Evolutionary conservation across 2,888 invertebrate species (phyloP).

Genomic region (Apamea sordens): DNA sequence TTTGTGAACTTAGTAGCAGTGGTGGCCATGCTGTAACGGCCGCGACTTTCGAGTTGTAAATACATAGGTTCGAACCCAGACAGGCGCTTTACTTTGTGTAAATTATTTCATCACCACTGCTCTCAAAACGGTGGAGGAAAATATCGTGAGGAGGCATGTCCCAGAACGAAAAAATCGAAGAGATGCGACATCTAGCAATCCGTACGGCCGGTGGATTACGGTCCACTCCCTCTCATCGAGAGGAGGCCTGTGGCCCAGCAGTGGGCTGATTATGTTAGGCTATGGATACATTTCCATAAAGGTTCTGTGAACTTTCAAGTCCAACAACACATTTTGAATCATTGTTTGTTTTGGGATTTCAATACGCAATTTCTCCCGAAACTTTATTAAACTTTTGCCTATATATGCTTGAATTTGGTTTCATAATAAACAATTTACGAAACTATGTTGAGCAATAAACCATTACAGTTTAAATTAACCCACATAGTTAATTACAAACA

Average conservation of each 20-base stretch:
- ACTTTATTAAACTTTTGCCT: neutral
- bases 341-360: conserved; percentile 10
- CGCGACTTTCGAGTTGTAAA: neutral
- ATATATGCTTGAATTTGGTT: conserved; percentile 2
- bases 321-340: neutral
- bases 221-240: neutral
- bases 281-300: conserved; percentile 7
- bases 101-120: neutral
- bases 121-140: neutral
- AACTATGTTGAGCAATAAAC: conserved; percentile 50
- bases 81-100: neutral
- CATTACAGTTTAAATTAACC: conserved; percentile 56
- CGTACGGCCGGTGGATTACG: no score
- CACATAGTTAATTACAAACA: conserved; percentile 59
- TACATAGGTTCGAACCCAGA: neutral
- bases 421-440: conserved; percentile 19
- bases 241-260: neutral
- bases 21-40: neutral
- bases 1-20: neutral
- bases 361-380: neutral
- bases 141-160: neutral
- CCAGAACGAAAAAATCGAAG: neutral
- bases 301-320: conserved; percentile 7
- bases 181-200: neutral
- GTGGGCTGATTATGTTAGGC: neutral